These are phyloP conservation scores for Kradibia gibbosae DNA, from an alignment of 1,140 invertebrate genomes.

Conservation along the genomic window DNA sequence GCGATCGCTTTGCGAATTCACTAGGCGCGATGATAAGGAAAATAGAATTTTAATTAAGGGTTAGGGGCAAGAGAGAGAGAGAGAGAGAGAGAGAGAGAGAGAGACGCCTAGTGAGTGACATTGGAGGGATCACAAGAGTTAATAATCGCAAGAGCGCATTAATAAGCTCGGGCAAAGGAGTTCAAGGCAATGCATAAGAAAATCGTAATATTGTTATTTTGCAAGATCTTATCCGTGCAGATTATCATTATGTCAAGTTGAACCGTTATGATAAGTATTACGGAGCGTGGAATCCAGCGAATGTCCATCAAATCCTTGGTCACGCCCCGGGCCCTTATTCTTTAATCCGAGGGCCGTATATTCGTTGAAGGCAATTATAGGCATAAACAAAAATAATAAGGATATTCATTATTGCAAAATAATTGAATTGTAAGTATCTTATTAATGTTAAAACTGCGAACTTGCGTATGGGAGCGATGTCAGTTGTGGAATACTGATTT, in stretches of 20 bases:
- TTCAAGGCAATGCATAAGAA: too few relatives aligned
- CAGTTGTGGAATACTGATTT: not conserved
- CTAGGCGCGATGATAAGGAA: too few relatives aligned
- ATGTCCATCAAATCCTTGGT: not conserved
- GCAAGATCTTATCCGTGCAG: not conserved
- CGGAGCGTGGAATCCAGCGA: not conserved
- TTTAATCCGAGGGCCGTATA: not conserved
- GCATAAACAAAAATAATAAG: slow-evolving; percentile 14
- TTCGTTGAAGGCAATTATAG: not conserved
- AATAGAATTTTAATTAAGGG: too few relatives aligned
- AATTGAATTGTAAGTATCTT: slow-evolving; percentile 16
- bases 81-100: too few relatives aligned
- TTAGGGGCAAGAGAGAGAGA: too few relatives aligned
- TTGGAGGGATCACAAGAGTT: too few relatives aligned
- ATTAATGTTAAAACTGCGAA: not conserved
- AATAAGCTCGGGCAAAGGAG: not conserved
- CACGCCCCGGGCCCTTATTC: not conserved
- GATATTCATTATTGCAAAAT: slow-evolving; percentile 21
- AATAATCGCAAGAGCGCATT: not conserved
- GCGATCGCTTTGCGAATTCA: too few relatives aligned
- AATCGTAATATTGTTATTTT: not conserved
- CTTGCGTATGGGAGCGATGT: not conserved
- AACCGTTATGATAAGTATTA: not conserved
- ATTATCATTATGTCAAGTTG: not conserved
- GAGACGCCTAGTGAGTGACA: too few relatives aligned